Evolutionary conservation across 2,888 invertebrate species (phyloP), one percentile per base, ranked within the genome.

Genomic region (Taphrorychus bicolor): DNA sequence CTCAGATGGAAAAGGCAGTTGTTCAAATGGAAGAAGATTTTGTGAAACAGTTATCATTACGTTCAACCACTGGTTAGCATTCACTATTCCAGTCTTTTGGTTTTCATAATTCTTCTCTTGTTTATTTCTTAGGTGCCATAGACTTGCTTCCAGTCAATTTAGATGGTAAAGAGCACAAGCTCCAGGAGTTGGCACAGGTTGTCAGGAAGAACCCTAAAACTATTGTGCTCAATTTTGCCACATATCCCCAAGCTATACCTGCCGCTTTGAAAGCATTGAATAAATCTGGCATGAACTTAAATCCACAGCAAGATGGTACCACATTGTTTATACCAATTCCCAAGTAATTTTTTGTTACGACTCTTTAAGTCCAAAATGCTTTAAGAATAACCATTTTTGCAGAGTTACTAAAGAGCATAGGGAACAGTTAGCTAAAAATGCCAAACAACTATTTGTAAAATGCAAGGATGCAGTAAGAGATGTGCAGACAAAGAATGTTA

Each of bases 241-340:
- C 89, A 0, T 93, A 94, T 81, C 95, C 97, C 0, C 94, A 95
- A 85, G 92, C 91, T 5, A 91, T 94, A 75, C 92, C 93, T 5
- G 86, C 89, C 71, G 92, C 91, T 4, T 75, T 95, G 22, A 89
- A 90, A 77, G 89, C 93, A 1, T 87, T 98, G 53, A 82, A 86
- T 59, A 87, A 87, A 40, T 94, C 95, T 66, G 95, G 96, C 7
- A 88, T 97, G 85, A 95, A 95, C 81, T 83, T 97, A 61, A 97
- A 94, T 83, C 95, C 97, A 0, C 97, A 97, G 79, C 95, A 96
- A 81, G 97, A 98, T 79, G 96, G 96, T 18, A 95, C 94, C 1
- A 93, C 92, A 1, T 82, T 98, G 53, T 97, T 88, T 81, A 86
- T 98, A 58, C 93, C 94, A 40, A 87, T 96, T 72, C 95, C 97